Evolutionary conservation across 2,888 invertebrate species (phyloP).

Genomic region (Sthenelais limicola): DNA sequence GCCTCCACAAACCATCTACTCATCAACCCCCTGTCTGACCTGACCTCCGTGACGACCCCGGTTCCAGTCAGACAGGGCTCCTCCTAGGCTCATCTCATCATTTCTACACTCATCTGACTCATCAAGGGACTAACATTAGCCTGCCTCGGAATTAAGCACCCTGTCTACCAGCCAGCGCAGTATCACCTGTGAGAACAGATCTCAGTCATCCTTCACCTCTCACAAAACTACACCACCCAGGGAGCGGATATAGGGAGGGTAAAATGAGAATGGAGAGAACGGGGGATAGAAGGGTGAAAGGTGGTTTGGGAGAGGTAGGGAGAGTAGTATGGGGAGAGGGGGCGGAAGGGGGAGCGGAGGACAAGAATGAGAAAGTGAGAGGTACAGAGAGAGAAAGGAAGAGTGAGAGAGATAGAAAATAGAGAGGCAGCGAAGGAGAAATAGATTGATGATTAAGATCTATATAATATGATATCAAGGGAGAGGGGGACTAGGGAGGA

Average conservation of each 20-base stretch:
- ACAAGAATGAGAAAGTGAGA: not conserved
- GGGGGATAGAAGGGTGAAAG: not conserved
- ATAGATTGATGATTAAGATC: not conserved
- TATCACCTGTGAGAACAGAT: no score
- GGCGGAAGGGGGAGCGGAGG: not conserved
- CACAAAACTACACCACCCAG: no score
- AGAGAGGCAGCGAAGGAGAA: not conserved
- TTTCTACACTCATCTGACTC: no score
- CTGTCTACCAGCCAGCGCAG: no score
- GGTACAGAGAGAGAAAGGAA: not conserved
- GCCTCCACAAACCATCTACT: no score
- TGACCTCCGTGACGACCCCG: no score
- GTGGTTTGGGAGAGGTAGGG: not conserved
- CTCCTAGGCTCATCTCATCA: no score
- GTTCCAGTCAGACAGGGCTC: no score
- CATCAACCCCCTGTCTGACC: no score
- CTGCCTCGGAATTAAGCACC: no score
- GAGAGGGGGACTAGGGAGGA: not conserved
- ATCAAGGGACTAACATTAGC: no score
- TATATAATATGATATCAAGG: not conserved
- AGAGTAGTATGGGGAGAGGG: not conserved
- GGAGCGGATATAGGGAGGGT: not conserved
- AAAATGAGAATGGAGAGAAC: not conserved
- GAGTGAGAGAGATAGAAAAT: not conserved
- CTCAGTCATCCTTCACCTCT: no score